Evolutionary conservation across 2,888 invertebrate genomes (phyloP).

Genomic region (Tachina grossa): DNA sequence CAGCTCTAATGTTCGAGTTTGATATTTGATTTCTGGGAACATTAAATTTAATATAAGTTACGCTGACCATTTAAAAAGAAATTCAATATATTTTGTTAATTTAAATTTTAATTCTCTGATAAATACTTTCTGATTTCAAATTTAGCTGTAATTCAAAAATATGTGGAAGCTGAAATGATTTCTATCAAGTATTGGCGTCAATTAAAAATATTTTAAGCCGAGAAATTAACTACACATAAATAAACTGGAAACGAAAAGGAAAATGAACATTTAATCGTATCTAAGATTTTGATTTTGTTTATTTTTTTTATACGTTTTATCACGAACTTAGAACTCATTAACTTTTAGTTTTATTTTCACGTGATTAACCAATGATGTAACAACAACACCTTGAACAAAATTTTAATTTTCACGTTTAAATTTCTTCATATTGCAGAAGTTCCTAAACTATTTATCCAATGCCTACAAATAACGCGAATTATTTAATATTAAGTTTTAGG

Average conservation of each 20-base stretch:
- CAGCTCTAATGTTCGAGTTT: conserved; percentile 20
- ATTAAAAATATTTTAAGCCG: conserved; percentile 51
- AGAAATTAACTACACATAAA: not conserved
- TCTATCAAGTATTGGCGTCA: conserved; percentile 65
- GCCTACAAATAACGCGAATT: too few relatives aligned
- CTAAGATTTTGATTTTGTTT: conserved; percentile 63
- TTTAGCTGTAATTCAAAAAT: conserved; percentile 59
- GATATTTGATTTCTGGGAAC: conserved; percentile 45
- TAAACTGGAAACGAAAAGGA: conserved; percentile 25
- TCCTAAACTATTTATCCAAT: conserved; percentile 6
- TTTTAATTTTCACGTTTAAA: conserved; percentile 44
- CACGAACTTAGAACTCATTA: conserved; percentile 71
- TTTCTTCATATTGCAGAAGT: conserved; percentile 30
- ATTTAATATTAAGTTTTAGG: too few relatives aligned
- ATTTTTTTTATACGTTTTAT: conserved; percentile 53
- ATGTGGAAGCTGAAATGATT: conserved; percentile 60
- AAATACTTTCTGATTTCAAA: conserved; percentile 61
- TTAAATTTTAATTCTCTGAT: conserved; percentile 59
- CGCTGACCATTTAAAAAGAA: conserved; percentile 61
- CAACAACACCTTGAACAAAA: conserved; percentile 62
- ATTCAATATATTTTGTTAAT: conserved; percentile 70
- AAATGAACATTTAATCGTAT: conserved; percentile 54
- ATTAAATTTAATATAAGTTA: conserved; percentile 18
- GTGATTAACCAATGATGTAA: conserved; percentile 66
- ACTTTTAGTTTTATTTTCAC: conserved; percentile 68